Percentiles rank a stretch among this genome's conserved stretches.
These are phyloP conservation scores for Drosophila parthenogenetica DNA, from an alignment of 2,888 invertebrate species.

Conservation along the genomic window DNA sequence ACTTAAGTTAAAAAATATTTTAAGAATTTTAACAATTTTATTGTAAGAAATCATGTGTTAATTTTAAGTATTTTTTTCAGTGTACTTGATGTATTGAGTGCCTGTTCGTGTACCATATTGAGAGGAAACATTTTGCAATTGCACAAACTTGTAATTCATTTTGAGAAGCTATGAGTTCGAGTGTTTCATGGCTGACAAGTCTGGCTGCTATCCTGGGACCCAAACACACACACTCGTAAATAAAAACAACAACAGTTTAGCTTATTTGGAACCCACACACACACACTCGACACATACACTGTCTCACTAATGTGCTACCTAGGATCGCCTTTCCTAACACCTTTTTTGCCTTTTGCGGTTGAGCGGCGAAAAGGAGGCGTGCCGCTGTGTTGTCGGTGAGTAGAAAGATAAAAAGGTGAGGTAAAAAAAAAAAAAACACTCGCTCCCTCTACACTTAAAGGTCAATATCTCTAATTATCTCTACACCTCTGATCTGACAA, in stretches of 20 bases:
- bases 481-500: slow-evolving; percentile 70
- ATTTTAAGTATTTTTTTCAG: neutral
- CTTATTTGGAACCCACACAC: neutral
- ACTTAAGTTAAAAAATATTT: too few species aligned
- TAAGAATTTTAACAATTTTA: neutral
- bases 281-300: neutral
- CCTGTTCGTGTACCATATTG: neutral
- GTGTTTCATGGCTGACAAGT: slow-evolving; percentile 3
- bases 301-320: slow-evolving; percentile 29
- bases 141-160: neutral
- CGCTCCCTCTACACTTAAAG: slow-evolving; percentile 48
- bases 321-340: slow-evolving; percentile 72
- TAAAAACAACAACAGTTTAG: slow-evolving; percentile 9
- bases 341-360: slow-evolving; percentile 59
- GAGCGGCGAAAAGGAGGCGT: slow-evolving; percentile 63
- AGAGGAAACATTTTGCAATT: neutral
- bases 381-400: slow-evolving; percentile 78
- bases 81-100: neutral
- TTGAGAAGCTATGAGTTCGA: neutral
- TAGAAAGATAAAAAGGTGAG: slow-evolving; percentile 67
- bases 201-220: slow-evolving; percentile 5
- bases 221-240: slow-evolving; percentile 1
- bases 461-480: slow-evolving; percentile 72
- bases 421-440: slow-evolving; percentile 5
- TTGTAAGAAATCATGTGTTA: neutral